Evolutionary conservation across 2,888 invertebrate species (phyloP).

Genomic region (Belgica antarctica): DNA sequence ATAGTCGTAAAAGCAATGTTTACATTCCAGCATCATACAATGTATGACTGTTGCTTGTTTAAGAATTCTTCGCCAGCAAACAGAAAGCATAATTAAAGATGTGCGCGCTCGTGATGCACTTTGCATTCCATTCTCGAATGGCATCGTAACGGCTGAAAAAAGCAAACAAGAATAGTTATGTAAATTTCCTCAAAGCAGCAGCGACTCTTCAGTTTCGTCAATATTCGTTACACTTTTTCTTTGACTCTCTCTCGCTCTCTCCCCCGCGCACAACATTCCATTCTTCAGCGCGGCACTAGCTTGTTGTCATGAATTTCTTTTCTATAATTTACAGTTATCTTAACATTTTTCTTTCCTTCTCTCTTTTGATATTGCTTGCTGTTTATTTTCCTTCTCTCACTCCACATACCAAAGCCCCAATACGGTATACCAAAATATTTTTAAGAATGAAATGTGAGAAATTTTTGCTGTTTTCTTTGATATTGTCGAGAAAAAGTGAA

Average conservation of each 20-base stretch:
- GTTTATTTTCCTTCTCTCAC: slow-evolving; percentile 16
- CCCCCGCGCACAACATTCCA: slow-evolving; percentile 22
- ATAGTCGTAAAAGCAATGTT: slow-evolving; percentile 15
- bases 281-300: slow-evolving; percentile 31
- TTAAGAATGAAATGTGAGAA: slow-evolving; percentile 30
- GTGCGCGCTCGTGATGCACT: slow-evolving; percentile 21
- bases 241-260: slow-evolving; percentile 19
- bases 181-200: background rate
- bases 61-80: background rate
- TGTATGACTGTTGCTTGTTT: background rate
- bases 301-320: slow-evolving; percentile 29
- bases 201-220: background rate
- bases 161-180: slow-evolving; percentile 4
- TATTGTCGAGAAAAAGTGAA: background rate
- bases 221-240: slow-evolving; percentile 13
- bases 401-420: slow-evolving; percentile 29
- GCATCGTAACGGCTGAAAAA: background rate
- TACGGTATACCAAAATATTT: background rate
- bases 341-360: slow-evolving; percentile 29
- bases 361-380: slow-evolving; percentile 3
- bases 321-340: slow-evolving; percentile 39
- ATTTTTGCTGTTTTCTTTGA: background rate
- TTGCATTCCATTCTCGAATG: slow-evolving; percentile 23
- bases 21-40: slow-evolving; percentile 9
- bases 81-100: background rate